Conservation (phyloP, 2,797 vertebrate species). For the Semaprochilodus insignis region DNA sequence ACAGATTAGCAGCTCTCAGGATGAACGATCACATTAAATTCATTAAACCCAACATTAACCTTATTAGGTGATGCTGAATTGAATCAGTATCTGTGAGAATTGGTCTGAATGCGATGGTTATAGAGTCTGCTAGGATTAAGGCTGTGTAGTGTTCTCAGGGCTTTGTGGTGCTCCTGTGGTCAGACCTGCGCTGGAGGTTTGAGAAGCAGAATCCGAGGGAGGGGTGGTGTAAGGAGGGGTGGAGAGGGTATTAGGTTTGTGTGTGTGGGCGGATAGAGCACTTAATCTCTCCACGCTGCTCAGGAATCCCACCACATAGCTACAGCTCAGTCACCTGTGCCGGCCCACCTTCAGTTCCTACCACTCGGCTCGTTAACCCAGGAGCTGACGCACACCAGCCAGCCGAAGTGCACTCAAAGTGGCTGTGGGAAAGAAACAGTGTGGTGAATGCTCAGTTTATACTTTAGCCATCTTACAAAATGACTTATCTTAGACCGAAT, state of each 20-base stretch:
- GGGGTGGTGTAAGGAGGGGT: constrained; percentile 53
- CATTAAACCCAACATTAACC: too few species aligned
- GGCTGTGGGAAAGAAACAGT: not conserved
- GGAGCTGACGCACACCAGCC: constrained; percentile 33
- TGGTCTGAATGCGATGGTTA: too few species aligned
- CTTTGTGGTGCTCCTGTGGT: not conserved
- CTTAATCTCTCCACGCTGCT: constrained; percentile 40
- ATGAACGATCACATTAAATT: too few species aligned
- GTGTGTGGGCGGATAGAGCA: constrained; percentile 61
- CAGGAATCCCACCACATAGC: constrained; percentile 42
- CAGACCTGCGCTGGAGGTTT: not conserved
- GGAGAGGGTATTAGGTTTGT: constrained; percentile 1
- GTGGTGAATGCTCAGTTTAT: not conserved
- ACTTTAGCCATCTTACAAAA: too few species aligned
- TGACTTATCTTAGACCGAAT: too few species aligned
- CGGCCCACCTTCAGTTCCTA: constrained; percentile 57
- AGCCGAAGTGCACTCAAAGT: not conserved
- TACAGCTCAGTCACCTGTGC: constrained; percentile 67
- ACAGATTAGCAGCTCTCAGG: too few species aligned
- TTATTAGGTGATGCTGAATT: too few species aligned
- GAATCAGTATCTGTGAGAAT: too few species aligned
- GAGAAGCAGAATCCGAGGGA: not conserved
- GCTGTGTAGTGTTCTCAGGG: too few species aligned
- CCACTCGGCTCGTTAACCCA: constrained; percentile 75
- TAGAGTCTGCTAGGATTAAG: too few species aligned